phyloP scores from a whole-genome alignment of 2,888 invertebrate species.

The Cataglyphis albicans region DNA sequence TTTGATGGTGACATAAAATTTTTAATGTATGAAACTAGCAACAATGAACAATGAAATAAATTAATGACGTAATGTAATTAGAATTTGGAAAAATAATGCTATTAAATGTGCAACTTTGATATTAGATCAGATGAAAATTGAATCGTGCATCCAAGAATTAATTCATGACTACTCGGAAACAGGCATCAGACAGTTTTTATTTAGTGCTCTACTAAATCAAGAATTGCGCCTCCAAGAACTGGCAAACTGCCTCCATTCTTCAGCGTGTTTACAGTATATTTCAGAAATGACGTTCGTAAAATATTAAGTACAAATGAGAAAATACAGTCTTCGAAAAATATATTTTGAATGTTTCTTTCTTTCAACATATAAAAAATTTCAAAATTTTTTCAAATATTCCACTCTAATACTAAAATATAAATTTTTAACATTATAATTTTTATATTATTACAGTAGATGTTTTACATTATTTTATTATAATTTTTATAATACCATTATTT shows the following conservation, averaged over 20 bases:
- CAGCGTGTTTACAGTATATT: conserved; percentile 23
- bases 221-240: conserved; percentile 5
- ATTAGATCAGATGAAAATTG: conserved; percentile 26
- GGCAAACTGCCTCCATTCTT: conserved; percentile 1
- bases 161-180: conserved; percentile 9
- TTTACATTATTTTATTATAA: too few species aligned
- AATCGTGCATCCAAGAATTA: conserved; percentile 25
- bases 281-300: conserved; percentile 30
- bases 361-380: too few species aligned
- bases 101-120: background rate
- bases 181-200: conserved; percentile 35
- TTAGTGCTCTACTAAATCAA: conserved; percentile 24
- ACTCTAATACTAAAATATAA: too few species aligned
- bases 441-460: too few species aligned
- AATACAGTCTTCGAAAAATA: too few species aligned
- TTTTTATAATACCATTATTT: too few species aligned
- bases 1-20: background rate
- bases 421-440: too few species aligned
- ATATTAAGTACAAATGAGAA: background rate
- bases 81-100: background rate
- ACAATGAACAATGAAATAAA: background rate
- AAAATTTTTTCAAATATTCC: too few species aligned
- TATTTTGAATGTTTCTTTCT: too few species aligned
- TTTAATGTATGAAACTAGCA: background rate
- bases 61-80: background rate